Evolutionary conservation across 2,888 invertebrate genomes (phyloP).

Genomic region (Limnephilus lunatus): DNA sequence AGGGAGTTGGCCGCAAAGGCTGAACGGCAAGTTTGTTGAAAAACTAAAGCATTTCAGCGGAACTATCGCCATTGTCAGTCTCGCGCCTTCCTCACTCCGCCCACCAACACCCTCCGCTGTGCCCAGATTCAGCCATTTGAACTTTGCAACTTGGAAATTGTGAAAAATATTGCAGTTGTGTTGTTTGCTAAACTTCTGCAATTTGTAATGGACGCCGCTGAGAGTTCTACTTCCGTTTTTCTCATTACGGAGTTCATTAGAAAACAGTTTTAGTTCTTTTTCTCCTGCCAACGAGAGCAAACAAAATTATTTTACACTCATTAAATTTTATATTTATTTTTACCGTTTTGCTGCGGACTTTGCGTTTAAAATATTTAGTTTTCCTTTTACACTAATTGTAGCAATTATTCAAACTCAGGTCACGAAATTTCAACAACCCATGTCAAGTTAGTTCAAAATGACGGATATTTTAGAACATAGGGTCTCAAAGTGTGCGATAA

Average conservation of each 20-base stretch:
- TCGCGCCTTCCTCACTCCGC: background rate
- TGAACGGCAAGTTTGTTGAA: background rate
- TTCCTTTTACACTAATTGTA: background rate
- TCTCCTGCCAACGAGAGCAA: background rate
- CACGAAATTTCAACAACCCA: background rate
- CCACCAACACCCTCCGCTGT: background rate
- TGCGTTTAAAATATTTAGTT: background rate
- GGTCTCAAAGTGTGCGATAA: too few relatives aligned
- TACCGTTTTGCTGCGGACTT: background rate
- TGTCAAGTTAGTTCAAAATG: too few relatives aligned
- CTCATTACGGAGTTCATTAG: slow-evolving; percentile 2
- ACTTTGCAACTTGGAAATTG: background rate
- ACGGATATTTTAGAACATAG: too few relatives aligned
- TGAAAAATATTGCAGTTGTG: background rate
- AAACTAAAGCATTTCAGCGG: background rate
- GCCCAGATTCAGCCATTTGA: background rate
- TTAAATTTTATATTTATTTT: background rate
- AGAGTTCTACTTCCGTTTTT: background rate
- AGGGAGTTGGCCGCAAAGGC: background rate
- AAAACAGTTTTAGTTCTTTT: background rate
- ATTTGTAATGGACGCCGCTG: background rate
- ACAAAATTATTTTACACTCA: background rate
- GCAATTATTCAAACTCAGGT: background rate
- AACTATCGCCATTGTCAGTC: background rate
- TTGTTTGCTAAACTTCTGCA: background rate